Evolutionary conservation across 2,113 vertebrate genomes (phyloP).

Genomic region (Pelobates fuscus): DNA sequence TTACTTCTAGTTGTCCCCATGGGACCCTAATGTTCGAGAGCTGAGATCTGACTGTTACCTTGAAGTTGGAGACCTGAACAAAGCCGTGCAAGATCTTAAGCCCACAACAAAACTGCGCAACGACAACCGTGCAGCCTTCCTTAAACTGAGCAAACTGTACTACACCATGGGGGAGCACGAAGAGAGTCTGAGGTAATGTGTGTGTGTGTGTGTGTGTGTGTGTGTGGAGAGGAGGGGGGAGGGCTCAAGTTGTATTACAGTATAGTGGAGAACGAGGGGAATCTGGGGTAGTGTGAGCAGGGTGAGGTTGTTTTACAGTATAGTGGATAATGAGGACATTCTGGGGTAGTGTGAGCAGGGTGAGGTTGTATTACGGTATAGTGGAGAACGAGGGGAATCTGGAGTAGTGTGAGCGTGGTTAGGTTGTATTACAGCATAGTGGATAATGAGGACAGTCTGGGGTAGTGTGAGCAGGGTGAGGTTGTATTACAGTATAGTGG

Average conservation of each 20-base stretch:
- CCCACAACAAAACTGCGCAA: conserved; percentile 73
- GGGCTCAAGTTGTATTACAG: background rate
- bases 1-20: conserved; percentile 74
- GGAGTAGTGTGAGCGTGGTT: no score
- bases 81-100: conserved; percentile 77
- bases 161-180: conserved; percentile 76
- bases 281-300: no score
- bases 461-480: no score
- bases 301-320: background rate
- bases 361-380: no score
- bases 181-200: conserved; percentile 74
- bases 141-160: conserved; percentile 76
- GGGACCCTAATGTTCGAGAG: conserved; percentile 76
- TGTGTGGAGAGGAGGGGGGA: background rate
- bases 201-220: no score
- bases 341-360: no score
- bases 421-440: no score
- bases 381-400: no score
- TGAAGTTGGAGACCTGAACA: conserved; percentile 71
- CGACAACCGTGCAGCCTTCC: conserved; percentile 78
- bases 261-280: background rate
- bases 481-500: background rate
- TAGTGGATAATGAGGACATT: background rate
- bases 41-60: conserved; percentile 76
- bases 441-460: no score